Conservation (phyloP, 2,888 invertebrate genomes). For the Tipula confusa region DNA sequence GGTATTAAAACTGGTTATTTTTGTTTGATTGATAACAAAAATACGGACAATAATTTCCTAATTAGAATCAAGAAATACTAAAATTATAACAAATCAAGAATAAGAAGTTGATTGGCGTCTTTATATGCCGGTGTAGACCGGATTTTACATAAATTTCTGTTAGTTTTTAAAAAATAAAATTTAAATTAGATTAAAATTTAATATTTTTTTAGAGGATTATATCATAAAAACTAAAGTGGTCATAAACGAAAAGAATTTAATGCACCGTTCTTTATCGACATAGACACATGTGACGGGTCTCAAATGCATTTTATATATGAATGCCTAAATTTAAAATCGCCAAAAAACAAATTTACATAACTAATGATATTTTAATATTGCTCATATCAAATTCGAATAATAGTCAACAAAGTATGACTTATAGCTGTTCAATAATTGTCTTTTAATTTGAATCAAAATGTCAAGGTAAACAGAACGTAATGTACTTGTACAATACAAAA, state of each 20-base stretch:
- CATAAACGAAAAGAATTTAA: background rate
- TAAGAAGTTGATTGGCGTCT: background rate
- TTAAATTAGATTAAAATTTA: background rate
- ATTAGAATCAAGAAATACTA: background rate
- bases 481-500: background rate
- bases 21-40: background rate
- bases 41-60: background rate
- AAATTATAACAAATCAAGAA: background rate
- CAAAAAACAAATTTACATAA: background rate
- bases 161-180: background rate
- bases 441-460: slow-evolving; percentile 4
- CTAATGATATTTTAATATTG: background rate
- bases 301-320: background rate
- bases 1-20: background rate
- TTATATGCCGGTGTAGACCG: background rate
- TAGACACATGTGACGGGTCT: no score
- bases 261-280: background rate
- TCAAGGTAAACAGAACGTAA: background rate
- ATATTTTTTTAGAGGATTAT: background rate
- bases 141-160: background rate
- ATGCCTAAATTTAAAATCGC: background rate
- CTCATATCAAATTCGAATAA: background rate
- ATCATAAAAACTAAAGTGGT: background rate
- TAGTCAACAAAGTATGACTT: background rate
- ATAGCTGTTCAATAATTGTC: background rate